These are phyloP conservation scores for Halcyon malimbica DNA, from an alignment of 2,113 vertebrate species.

Conservation along the genomic window DNA sequence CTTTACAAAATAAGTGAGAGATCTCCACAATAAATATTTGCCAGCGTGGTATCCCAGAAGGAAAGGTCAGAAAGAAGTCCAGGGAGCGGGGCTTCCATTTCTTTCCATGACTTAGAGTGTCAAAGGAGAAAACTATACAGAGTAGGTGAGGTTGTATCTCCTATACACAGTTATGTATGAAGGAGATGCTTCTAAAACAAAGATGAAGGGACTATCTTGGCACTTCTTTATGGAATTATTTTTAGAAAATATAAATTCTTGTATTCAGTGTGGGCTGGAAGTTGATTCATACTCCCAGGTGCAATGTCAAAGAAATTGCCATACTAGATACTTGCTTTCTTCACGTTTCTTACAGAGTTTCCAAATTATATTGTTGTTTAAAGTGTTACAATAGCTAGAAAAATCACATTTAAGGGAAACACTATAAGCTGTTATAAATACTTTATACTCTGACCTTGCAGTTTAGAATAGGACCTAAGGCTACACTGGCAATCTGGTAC, in stretches of 20 bases:
- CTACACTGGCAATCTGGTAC: neutral
- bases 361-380: neutral
- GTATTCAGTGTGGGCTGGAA: neutral
- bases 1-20: neutral
- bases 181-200: neutral
- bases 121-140: neutral
- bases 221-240: neutral
- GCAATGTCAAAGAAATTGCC: neutral
- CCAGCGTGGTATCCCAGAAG: neutral
- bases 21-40: neutral
- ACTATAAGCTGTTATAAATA: neutral
- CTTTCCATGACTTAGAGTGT: neutral
- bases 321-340: neutral
- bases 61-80: neutral
- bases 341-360: neutral
- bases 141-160: neutral
- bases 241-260: neutral
- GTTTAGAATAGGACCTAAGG: neutral
- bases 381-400: neutral
- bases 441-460: neutral
- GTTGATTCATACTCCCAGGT: neutral
- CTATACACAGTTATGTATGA: neutral
- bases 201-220: neutral
- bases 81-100: neutral
- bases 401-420: neutral